phyloP scores from a whole-genome alignment of 2,888 invertebrate species.

The Molanna angustata region DNA sequence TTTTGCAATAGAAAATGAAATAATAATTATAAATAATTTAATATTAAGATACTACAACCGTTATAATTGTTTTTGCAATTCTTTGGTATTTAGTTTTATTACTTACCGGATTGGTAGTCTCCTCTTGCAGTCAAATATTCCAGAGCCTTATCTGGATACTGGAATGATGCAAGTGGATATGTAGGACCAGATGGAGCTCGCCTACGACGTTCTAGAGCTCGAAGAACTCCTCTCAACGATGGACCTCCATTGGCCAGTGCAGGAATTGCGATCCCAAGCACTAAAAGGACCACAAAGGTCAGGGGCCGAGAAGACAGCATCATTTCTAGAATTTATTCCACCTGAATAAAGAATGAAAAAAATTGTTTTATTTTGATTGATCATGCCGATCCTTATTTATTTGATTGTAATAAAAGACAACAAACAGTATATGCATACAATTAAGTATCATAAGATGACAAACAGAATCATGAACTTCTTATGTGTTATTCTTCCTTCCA shows the following conservation, averaged over 20 bases:
- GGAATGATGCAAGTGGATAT: slow-evolving; percentile 26
- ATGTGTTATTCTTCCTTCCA: no score
- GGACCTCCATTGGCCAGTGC: slow-evolving; percentile 37
- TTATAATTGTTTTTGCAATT: no score
- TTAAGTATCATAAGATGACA: no score
- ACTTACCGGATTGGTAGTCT: slow-evolving; percentile 23
- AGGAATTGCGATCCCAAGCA: slow-evolving; percentile 37
- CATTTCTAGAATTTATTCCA: background rate
- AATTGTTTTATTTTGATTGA: no score
- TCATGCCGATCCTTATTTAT: no score
- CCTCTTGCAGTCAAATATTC: slow-evolving; percentile 21
- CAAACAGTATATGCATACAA: no score
- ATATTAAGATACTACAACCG: no score
- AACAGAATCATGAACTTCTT: no score
- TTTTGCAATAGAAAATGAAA: no score
- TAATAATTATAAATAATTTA: no score
- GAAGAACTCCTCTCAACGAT: slow-evolving; percentile 53
- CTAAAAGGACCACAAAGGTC: slow-evolving; percentile 37
- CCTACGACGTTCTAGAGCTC: slow-evolving; percentile 54
- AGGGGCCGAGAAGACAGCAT: slow-evolving; percentile 12
- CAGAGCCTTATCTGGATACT: slow-evolving; percentile 21
- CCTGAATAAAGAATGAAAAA: slow-evolving; percentile 5
- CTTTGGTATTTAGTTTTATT: background rate
- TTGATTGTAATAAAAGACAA: no score
- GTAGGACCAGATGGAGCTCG: slow-evolving; percentile 39